These are phyloP conservation scores for Bellardia pandia DNA, from an alignment of 2,888 invertebrate species.

Conservation along the genomic window DNA sequence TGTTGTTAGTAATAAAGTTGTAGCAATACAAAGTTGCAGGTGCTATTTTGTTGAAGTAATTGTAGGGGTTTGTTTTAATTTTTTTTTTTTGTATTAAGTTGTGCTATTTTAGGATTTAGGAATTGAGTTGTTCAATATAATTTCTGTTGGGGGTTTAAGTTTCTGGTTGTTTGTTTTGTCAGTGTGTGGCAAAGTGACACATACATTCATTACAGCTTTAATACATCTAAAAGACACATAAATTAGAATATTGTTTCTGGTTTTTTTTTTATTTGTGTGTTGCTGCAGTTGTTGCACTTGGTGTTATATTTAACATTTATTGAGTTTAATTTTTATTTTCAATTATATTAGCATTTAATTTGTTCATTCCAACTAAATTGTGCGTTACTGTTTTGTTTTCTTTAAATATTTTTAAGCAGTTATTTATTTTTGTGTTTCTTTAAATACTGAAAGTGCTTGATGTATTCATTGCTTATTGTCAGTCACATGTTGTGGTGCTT, in stretches of 20 bases:
- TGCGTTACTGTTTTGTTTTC: constrained; percentile 41
- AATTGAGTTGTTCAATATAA: background rate
- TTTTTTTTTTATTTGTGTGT: constrained; percentile 33
- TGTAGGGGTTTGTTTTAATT: background rate
- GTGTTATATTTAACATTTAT: constrained; percentile 33
- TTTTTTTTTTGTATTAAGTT: background rate
- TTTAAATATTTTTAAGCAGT: constrained; percentile 16
- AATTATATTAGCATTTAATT: background rate
- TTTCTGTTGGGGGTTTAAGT: background rate
- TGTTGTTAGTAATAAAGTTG: constrained; percentile 22
- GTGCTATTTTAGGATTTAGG: constrained; percentile 28
- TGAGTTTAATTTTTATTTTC: background rate
- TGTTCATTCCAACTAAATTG: constrained; percentile 42
- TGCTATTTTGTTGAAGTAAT: constrained; percentile 9
- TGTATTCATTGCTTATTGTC: constrained; percentile 58
- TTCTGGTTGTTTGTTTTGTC: background rate
- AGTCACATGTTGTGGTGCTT: constrained; percentile 60
- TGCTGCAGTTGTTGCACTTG: constrained; percentile 57
- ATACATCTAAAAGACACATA: constrained; percentile 67
- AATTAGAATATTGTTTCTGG: constrained; percentile 42
- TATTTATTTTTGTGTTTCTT: constrained; percentile 8
- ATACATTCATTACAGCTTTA: constrained; percentile 61
- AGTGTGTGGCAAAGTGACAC: constrained; percentile 58
- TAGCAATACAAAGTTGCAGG: background rate
- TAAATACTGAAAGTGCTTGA: constrained; percentile 31